These are phyloP conservation scores for Cyrtorhinus lividipennis DNA, from an alignment of 1,140 invertebrate genomes.

Conservation along the genomic window DNA sequence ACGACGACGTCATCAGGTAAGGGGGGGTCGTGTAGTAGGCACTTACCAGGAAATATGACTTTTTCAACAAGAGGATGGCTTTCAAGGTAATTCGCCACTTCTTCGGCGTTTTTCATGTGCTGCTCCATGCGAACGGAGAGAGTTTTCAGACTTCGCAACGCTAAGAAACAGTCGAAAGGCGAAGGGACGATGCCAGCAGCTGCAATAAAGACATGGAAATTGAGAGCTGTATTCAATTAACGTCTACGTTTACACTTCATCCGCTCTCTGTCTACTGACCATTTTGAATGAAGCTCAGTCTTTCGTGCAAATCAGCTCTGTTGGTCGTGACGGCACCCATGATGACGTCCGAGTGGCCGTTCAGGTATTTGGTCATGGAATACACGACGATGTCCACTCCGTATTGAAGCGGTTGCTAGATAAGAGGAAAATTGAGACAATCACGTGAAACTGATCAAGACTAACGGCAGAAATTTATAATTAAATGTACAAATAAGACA, in stretches of 20 bases:
- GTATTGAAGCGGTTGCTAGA: slow-evolving; percentile 64
- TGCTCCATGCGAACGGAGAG: slow-evolving; percentile 79
- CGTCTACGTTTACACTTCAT: no score
- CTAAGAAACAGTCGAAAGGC: slow-evolving; percentile 89
- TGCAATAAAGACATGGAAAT: slow-evolving; percentile 30
- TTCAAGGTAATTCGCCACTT: slow-evolving; percentile 67
- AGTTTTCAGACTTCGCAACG: slow-evolving; percentile 90
- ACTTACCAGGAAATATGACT: slow-evolving; percentile 76
- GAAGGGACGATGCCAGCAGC: slow-evolving; percentile 85
- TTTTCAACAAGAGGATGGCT: slow-evolving; percentile 57
- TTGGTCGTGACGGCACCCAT: slow-evolving; percentile 82
- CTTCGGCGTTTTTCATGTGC: slow-evolving; percentile 64
- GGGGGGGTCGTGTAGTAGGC: no score
- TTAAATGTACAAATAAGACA: no score
- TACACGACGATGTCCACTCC: slow-evolving; percentile 88
- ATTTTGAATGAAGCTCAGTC: slow-evolving; percentile 78
- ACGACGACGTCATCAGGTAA: no score
- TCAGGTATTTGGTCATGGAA: slow-evolving; percentile 96
- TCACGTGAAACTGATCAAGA: no score
- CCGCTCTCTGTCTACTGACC: slow-evolving; percentile 45
- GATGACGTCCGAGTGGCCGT: slow-evolving; percentile 93
- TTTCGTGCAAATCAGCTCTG: slow-evolving; percentile 51
- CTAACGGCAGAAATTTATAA: no score
- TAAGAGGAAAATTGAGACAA: no score
- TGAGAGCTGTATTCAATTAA: no score